Conservation (phyloP, 2,888 invertebrate species). For the Scaptomyza cyrtandrae region DNA sequence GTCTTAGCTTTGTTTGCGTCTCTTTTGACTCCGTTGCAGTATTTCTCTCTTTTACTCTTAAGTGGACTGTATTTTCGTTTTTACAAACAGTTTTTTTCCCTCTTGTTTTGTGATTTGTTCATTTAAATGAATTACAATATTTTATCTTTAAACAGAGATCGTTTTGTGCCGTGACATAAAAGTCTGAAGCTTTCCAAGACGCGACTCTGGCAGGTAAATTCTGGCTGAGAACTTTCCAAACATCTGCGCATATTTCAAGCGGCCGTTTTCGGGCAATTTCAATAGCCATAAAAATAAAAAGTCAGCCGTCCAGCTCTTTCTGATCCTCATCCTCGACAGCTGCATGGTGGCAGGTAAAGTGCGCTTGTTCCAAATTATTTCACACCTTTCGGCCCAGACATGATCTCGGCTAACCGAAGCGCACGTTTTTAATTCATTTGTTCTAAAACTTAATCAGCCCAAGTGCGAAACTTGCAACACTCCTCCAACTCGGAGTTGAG, state of each 20-base stretch:
- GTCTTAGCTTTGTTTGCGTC: slow-evolving; percentile 48
- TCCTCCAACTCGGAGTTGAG: not conserved
- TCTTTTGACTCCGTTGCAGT: slow-evolving; percentile 5
- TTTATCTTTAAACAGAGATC: slow-evolving; percentile 75
- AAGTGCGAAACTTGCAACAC: slow-evolving; percentile 52
- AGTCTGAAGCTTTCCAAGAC: slow-evolving; percentile 48
- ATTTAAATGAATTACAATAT: slow-evolving; percentile 80
- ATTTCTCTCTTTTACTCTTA: slow-evolving; percentile 38
- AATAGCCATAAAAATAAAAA: slow-evolving; percentile 47
- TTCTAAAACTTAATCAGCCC: slow-evolving; percentile 79
- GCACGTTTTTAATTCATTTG: slow-evolving; percentile 80
- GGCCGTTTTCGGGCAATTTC: slow-evolving; percentile 40
- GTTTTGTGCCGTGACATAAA: slow-evolving; percentile 46
- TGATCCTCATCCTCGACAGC: slow-evolving; percentile 42
- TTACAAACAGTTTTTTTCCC: not conserved
- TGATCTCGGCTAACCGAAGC: slow-evolving; percentile 41
- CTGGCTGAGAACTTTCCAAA: slow-evolving; percentile 59
- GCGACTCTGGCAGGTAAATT: slow-evolving; percentile 46
- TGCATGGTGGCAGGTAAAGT: slow-evolving; percentile 54
- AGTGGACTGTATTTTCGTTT: slow-evolving; percentile 58
- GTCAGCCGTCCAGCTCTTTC: not conserved
- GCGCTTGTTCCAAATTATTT: slow-evolving; percentile 61
- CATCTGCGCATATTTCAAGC: slow-evolving; percentile 35
- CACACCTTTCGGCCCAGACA: slow-evolving; percentile 59
- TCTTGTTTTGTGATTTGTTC: slow-evolving; percentile 74